Evolutionary conservation across 2,113 vertebrate genomes (phyloP).

Genomic region (Carassius auratus): DNA sequence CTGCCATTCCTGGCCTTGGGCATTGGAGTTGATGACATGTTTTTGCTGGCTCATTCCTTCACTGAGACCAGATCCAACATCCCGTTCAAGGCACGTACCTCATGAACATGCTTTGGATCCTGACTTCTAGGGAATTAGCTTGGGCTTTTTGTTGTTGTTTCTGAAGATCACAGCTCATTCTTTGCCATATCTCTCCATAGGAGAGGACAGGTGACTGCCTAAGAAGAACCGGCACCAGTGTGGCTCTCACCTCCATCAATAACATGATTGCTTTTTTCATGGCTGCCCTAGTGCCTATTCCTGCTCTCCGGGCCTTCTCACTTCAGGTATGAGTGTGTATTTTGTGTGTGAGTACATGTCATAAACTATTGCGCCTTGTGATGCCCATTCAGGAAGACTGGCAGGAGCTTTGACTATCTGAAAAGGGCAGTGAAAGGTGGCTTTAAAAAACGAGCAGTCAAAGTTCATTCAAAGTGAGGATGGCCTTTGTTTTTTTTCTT

Average conservation of each 20-base stretch:
- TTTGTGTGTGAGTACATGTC: slow-evolving; percentile 21
- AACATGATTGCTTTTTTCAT: slow-evolving; percentile 98
- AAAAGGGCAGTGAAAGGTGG: slow-evolving; percentile 68
- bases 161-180: neutral
- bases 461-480: slow-evolving; percentile 28
- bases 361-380: slow-evolving; percentile 19
- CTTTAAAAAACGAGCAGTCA: slow-evolving; percentile 70
- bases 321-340: slow-evolving; percentile 82
- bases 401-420: slow-evolving; percentile 9
- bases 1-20: slow-evolving; percentile 94
- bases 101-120: neutral
- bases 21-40: slow-evolving; percentile 97
- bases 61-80: slow-evolving; percentile 84
- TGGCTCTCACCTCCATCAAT: slow-evolving; percentile 93
- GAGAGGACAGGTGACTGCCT: slow-evolving; percentile 92
- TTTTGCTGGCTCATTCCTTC: slow-evolving; percentile 95
- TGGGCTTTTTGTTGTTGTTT: neutral
- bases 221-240: slow-evolving; percentile 88
- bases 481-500: slow-evolving; percentile 60
- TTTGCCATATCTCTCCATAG: slow-evolving; percentile 66
- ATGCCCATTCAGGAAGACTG: slow-evolving; percentile 24
- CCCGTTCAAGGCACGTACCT: slow-evolving; percentile 84
- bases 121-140: neutral
- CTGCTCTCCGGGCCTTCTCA: slow-evolving; percentile 93
- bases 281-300: slow-evolving; percentile 95